A percentile compares a stretch with the other conserved stretches of the same genome.
Conservation (phyloP, 2,113 vertebrate species). For the Rhinichthys klamathensis region DNA sequence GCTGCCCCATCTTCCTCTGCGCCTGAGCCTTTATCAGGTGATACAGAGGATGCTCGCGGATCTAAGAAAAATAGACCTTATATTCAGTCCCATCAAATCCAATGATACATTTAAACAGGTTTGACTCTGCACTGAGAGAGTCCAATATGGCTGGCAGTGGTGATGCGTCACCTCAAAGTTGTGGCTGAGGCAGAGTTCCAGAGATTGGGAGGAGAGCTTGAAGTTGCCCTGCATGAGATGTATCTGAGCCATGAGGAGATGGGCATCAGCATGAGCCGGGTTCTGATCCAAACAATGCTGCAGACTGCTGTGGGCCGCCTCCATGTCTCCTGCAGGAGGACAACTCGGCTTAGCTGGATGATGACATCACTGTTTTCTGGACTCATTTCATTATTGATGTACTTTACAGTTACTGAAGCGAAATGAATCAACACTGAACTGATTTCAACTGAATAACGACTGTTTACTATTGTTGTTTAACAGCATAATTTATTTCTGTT, state of each 20-base stretch:
- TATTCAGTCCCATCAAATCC: neutral
- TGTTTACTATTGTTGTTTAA: too few relatives aligned
- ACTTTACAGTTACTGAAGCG: too few relatives aligned
- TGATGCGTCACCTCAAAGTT: conserved; percentile 87
- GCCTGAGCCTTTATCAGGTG: conserved; percentile 94
- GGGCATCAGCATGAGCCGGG: conserved; percentile 88
- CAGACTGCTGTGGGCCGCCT: conserved; percentile 84
- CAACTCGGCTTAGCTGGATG: too few relatives aligned
- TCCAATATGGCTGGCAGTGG: neutral
- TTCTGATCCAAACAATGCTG: conserved; percentile 86
- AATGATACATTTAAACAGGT: neutral
- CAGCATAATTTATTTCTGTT: too few relatives aligned
- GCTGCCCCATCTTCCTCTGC: conserved; percentile 88
- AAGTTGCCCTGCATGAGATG: conserved; percentile 87
- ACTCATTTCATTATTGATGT: too few relatives aligned
- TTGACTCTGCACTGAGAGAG: neutral
- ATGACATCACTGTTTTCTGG: too few relatives aligned
- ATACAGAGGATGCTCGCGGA: conserved; percentile 91
- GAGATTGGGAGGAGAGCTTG: conserved; percentile 86
- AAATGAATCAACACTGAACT: too few relatives aligned
- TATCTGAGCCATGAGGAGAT: conserved; percentile 95
- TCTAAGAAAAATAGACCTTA: conserved; percentile 66
- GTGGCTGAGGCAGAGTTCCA: conserved; percentile 94
- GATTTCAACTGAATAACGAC: too few relatives aligned
- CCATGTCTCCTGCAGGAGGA: conserved; percentile 78